Evolutionary conservation across 2,888 invertebrate species (phyloP), one percentile per base, ranked within the genome.

Genomic region (Apamea sordens): DNA sequence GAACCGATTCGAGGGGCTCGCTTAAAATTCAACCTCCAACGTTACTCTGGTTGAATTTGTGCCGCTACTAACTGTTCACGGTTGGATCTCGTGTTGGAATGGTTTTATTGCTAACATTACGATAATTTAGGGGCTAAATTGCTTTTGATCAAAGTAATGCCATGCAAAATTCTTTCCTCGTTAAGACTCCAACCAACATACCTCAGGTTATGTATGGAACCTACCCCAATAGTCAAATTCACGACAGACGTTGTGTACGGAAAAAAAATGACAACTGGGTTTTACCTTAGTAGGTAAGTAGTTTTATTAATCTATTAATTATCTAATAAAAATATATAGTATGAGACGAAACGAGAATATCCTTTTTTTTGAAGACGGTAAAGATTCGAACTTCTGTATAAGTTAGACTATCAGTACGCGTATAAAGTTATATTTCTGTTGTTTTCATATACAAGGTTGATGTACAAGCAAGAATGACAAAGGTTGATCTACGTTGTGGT

Each of bases 21-120:
- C 94, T 96, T 94, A 92, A 94, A 95, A 95, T 95, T 94, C 94
- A 90, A 91, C 92, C 90, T 89, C 89, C 85, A 80, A 79, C 89
- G 92, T 93, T 91, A 92, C 92, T 92, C 91, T 87, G 89, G 83
- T 86, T 85, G 86, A 89, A 90, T 90, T 88, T 77, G 79, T 78
- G 59, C 41, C 44, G 7, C 32, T 89, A 92, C 92, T 81, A 88
- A 81, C 50, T 80, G 87, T 81, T 87, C 77, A 41, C 84, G 83
- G 87, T 79, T 64, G 41, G 21, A 63, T 70, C 61, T 76, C 70
- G 44, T 73, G 24, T 56, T 6, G 5, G 15, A 63, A 68, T 36
- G 63, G 41, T 73, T 85, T 75, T 84, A 87, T 65, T 63, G 56
- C 65, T 47, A 32, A 24, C 44, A 61, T 85, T 80, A 71, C 65